Conservation (phyloP, 2,113 vertebrate species). For the Eptatretus burgeri region DNA sequence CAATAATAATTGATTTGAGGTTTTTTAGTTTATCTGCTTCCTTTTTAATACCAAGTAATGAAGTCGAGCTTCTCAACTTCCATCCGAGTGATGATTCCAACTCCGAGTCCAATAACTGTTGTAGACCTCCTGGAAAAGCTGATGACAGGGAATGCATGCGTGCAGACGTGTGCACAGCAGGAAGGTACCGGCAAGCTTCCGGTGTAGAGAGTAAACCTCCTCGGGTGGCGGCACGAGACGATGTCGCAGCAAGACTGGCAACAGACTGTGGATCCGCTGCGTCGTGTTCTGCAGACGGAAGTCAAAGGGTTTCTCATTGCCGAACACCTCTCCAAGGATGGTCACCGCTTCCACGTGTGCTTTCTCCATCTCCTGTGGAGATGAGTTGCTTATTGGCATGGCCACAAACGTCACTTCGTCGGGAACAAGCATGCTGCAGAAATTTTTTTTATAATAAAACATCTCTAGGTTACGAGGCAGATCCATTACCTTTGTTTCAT, state of each 20-base stretch:
- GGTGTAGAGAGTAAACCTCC: slow-evolving; percentile 4
- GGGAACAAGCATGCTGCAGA: too few species aligned
- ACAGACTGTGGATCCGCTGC: slow-evolving; percentile 1
- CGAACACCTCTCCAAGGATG: slow-evolving; percentile 2
- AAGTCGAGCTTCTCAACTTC: too few species aligned
- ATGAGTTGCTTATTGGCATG: too few species aligned
- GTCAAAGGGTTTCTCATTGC: background rate
- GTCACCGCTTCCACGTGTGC: slow-evolving; percentile 1
- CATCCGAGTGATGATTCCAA: too few species aligned
- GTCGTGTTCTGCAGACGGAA: background rate
- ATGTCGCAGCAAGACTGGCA: slow-evolving; percentile 2
- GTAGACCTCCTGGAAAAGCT: background rate
- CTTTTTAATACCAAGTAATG: too few species aligned
- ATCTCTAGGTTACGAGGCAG: background rate
- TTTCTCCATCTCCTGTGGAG: background rate
- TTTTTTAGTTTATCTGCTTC: too few species aligned
- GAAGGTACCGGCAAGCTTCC: background rate
- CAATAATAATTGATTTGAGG: too few species aligned
- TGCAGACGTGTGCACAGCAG: background rate
- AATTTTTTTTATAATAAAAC: too few species aligned
- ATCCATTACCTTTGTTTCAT: slow-evolving; percentile 36
- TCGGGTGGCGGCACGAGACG: slow-evolving; percentile 1
- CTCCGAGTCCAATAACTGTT: background rate
- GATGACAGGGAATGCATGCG: background rate
- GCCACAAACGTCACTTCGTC: too few species aligned